phyloP scores from a whole-genome alignment of 2,888 invertebrate species.

The Sinelater perroti region DNA sequence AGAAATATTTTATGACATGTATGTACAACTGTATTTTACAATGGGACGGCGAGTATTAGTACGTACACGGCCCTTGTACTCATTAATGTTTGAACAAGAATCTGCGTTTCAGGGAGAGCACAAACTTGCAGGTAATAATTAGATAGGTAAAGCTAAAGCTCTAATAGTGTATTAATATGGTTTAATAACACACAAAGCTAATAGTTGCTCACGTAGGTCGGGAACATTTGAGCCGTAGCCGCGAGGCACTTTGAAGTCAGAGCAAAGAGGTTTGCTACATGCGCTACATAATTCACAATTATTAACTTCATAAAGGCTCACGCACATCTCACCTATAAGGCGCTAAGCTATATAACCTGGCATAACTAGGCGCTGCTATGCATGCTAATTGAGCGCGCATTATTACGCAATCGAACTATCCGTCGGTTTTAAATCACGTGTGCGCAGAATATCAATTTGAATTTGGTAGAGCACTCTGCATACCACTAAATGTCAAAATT shows the following conservation, averaged over 20 bases:
- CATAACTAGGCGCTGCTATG: slow-evolving; percentile 24
- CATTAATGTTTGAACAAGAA: too few species aligned
- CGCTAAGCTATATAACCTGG: slow-evolving; percentile 25
- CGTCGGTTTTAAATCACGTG: slow-evolving; percentile 27
- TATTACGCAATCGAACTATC: slow-evolving; percentile 28
- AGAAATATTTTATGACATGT: too few species aligned
- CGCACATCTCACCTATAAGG: slow-evolving; percentile 33
- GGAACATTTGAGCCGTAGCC: slow-evolving; percentile 14
- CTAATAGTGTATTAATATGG: slow-evolving; percentile 6
- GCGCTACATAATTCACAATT: slow-evolving; percentile 33
- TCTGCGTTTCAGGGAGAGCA: too few species aligned
- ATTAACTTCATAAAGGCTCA: slow-evolving; percentile 34
- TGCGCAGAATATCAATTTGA: too few species aligned
- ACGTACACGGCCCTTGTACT: too few species aligned
- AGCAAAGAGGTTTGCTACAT: slow-evolving; percentile 27
- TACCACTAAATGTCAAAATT: too few species aligned
- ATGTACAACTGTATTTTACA: too few species aligned
- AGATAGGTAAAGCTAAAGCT: too few species aligned
- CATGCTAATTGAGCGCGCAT: slow-evolving; percentile 35
- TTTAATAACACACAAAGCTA: slow-evolving; percentile 11
- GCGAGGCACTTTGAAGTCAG: slow-evolving; percentile 18
- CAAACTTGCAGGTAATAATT: too few species aligned
- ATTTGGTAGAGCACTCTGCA: too few species aligned
- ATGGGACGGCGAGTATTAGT: too few species aligned
- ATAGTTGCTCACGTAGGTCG: slow-evolving; percentile 11